phyloP scores from a whole-genome alignment of 2,113 vertebrate genomes.

The Odocoileus virginianus region DNA sequence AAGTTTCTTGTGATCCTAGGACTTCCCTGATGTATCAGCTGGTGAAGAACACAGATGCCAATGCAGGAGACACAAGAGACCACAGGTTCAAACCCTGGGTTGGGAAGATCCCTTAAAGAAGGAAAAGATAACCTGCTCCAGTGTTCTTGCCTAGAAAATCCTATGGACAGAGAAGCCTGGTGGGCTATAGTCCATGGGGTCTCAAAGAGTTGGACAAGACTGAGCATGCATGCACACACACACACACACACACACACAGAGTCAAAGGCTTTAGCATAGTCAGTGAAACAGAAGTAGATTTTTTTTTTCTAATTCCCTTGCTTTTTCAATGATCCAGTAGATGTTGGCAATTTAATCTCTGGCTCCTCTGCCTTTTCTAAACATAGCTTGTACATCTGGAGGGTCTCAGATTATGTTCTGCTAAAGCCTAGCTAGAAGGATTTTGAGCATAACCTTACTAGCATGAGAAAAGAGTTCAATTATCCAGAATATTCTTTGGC shows the following conservation, averaged over 20 bases:
- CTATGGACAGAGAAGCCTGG: background rate
- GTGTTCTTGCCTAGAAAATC: background rate
- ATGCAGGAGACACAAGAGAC: background rate
- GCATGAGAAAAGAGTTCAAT: background rate
- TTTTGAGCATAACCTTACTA: background rate
- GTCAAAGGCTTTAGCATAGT: background rate
- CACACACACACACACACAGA: background rate
- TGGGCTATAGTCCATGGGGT: background rate
- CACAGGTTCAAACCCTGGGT: background rate
- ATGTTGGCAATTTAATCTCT: background rate
- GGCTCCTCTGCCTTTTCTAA: background rate
- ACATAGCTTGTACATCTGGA: background rate
- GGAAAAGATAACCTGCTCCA: background rate
- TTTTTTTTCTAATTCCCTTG: background rate
- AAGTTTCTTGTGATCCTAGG: background rate
- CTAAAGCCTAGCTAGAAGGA: background rate
- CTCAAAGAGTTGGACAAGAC: background rate
- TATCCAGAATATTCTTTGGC: background rate
- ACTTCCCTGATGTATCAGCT: background rate
- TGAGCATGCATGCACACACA: background rate
- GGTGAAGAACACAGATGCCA: background rate
- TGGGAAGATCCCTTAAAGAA: background rate
- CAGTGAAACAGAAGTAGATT: background rate
- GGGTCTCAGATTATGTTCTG: background rate
- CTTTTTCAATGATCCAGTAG: background rate